Base-by-base conservation (phyloP, 2,113 vertebrate species). In the Tetraodon nigroviridis region DNA sequence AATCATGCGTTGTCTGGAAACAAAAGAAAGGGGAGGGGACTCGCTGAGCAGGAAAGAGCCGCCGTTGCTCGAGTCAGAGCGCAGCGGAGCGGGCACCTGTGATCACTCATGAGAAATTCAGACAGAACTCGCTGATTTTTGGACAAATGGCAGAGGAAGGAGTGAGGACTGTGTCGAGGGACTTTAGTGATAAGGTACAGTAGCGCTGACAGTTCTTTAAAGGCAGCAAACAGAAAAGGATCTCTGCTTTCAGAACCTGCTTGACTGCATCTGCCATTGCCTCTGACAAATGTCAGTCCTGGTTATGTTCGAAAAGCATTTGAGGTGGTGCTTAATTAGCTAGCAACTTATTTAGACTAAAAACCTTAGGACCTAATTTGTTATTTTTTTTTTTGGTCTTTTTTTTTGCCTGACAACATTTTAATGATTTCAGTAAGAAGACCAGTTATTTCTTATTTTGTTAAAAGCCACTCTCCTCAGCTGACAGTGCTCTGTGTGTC, bases 1-100 rank as follows among this genome's bases (percentile, higher is more conserved):
- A 57, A 29, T 82, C 58, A 76, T 29, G 24, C 32, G 55, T 58
- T 45, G 3, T 29, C 24, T n/a, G 47, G 20, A 32, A 13, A 45
- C 40, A 60, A 51, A 57, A 60, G 6, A 29, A 21, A 46, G 20
- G 55, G 75, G 79, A 1, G 37, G 77, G 13, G 55, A 63, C 62
- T 70, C 51, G 57, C 21, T 17, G 37, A 80, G 60, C 78, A 86
- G 86, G 86, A 88, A 86, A 72, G 48, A 79, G 51, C 69, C 21
- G 18, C 58, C 40, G 4, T 75, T 79, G 76, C 58, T n/a, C 73
- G 45, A 51, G 21, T 42, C 14, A 75, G 77, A 82, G 75, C 80
- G 58, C n/a, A 17, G 47, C 42, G 42, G 44, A 55, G 59, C n/a
- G 47, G 49, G 47, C 60, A 51, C 49, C 13, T 51, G 10, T 17